Conservation (phyloP, 2,797 vertebrate genomes). For the Toxotes lorentzi region DNA sequence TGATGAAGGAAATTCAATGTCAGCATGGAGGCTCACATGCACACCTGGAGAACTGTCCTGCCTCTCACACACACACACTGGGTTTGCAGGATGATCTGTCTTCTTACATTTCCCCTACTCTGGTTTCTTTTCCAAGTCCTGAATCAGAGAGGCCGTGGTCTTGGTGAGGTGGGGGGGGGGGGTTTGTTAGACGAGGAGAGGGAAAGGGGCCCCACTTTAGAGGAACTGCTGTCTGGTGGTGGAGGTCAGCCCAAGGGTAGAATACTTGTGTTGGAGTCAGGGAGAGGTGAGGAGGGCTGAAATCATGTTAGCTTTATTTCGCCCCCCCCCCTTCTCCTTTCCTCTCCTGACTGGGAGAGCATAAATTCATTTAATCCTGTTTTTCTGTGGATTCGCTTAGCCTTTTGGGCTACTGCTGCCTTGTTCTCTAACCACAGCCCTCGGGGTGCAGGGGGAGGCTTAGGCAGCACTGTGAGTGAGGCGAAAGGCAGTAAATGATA, state of each 20-base stretch:
- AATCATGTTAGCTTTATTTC: conserved; percentile 87
- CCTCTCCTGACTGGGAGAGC: conserved; percentile 78
- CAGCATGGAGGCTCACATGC: conserved; percentile 31
- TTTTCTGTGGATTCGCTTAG: conserved; percentile 85
- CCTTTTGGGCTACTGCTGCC: conserved; percentile 80
- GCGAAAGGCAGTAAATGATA: conserved; percentile 79
- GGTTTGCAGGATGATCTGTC: conserved; percentile 61
- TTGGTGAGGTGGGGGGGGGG: conserved; percentile 47
- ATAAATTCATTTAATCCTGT: conserved; percentile 90
- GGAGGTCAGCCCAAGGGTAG: conserved; percentile 89
- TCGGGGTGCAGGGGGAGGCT: conserved; percentile 72
- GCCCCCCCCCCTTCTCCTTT: conserved; percentile 48
- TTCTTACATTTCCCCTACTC: conserved; percentile 64
- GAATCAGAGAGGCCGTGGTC: conserved; percentile 74
- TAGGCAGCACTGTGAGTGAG: conserved; percentile 66
- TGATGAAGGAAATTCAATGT: conserved; percentile 51
- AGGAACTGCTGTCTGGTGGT: conserved; percentile 84
- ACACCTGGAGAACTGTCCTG: conserved; percentile 51
- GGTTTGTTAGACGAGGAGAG: conserved; percentile 64
- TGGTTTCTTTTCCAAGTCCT: conserved; percentile 75
- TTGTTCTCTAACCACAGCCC: conserved; percentile 78
- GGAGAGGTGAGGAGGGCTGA: conserved; percentile 87
- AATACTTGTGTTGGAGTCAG: conserved; percentile 88
- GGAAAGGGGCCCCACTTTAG: conserved; percentile 77
- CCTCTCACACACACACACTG: conserved; percentile 20